Base-by-base conservation (phyloP, 2,113 vertebrate species). In the Pedionomus torquatus region DNA sequence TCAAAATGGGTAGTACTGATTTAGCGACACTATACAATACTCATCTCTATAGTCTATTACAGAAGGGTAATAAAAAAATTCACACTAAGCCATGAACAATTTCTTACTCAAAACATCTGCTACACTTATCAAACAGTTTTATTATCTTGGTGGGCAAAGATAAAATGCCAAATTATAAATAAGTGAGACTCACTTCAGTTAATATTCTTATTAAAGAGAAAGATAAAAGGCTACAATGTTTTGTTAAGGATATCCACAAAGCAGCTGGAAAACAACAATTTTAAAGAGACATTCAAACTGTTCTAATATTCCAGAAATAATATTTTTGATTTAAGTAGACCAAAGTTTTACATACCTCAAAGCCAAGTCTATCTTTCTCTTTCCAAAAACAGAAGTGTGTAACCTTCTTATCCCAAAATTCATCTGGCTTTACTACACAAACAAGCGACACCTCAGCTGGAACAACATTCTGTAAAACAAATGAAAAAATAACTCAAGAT, bases 341-440 rank as follows among this genome's bases (percentile, higher is more conserved):
- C 91, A 18, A 93, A 30, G 70, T 30, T 74, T 37, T 71, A 93
- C 98, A 97, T 97, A 99, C 99, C 99, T 99, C 99, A 97, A 99
- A 99, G 85, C 99, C 99, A 95, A 99, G 98, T 58, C 99, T 98
- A 97, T 99, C 99, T 71, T 99, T 99, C 95, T 99, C 99, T 98
- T 99, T 99, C 99, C 99, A 99, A 97, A 99, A 99, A 95, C 99
- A 99, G 97, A 99, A 99, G 95, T 99, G 99, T 4, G 99, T 99
- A 96, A 99, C 99, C 97, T 99, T 99, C 98, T 99, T 99, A 97
- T 99, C 99, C 99, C 99, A 99, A 92, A 99, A 99, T 97, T 99
- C 99, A 98, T 99, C 99, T 24, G 99, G 99, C 93, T 99, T 99
- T 95, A 99, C 99, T 94, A 99, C 99, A 95, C 99, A 99, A 95